Percentiles rank a stretch among this genome's conserved stretches.
phyloP scores from a whole-genome alignment of 2,113 vertebrate species.

The Limnothrissa miodon region DNA sequence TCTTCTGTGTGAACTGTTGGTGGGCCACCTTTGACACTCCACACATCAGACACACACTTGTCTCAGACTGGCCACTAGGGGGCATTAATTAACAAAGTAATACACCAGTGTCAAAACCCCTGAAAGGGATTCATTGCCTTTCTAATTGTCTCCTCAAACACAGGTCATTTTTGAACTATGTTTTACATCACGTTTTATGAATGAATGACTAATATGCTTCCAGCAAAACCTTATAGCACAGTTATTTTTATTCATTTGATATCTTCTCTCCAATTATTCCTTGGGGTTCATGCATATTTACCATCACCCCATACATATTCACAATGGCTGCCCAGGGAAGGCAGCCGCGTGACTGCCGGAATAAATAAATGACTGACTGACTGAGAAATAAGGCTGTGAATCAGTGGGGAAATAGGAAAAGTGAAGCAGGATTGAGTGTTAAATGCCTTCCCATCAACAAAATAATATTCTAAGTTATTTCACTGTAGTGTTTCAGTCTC shows the following conservation, averaged over 20 bases:
- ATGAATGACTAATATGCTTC: constrained; percentile 1
- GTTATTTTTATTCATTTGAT: constrained; percentile 13
- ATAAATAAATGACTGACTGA: background rate
- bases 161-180: background rate
- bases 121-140: background rate
- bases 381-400: background rate
- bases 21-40: background rate
- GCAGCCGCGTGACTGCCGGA: background rate
- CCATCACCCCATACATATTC: background rate
- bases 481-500: background rate
- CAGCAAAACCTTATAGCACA: background rate
- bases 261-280: background rate
- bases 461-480: background rate
- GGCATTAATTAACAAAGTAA: constrained; percentile 36
- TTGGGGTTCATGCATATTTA: constrained; percentile 2
- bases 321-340: background rate
- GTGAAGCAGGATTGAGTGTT: background rate
- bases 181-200: background rate
- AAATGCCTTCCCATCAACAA: background rate
- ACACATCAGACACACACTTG: background rate
- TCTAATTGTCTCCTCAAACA: background rate
- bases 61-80: constrained; percentile 29
- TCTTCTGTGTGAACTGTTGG: background rate
- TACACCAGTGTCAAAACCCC: background rate
- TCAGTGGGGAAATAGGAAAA: background rate